These are phyloP conservation scores for Silurus aristotelis DNA, from an alignment of 2,797 vertebrate genomes.

Conservation along the genomic window DNA sequence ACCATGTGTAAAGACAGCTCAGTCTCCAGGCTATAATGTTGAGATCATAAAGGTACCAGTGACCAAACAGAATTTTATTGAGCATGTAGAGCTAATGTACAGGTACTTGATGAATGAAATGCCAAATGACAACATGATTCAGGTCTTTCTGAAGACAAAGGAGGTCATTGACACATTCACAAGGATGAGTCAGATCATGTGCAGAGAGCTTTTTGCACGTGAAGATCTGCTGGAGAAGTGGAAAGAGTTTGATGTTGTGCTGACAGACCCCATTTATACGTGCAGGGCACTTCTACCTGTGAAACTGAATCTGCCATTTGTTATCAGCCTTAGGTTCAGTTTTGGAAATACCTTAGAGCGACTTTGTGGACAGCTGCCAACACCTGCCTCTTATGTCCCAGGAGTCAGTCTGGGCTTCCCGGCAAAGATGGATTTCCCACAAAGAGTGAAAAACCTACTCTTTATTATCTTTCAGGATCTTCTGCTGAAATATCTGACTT, in stretches of 20 bases:
- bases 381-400: slow-evolving; percentile 38
- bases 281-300: slow-evolving; percentile 68
- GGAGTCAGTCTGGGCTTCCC: not conserved
- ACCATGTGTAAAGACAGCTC: slow-evolving; percentile 23
- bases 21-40: slow-evolving; percentile 25
- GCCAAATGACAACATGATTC: slow-evolving; percentile 33
- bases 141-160: slow-evolving; percentile 19
- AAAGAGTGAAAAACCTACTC: slow-evolving; percentile 25
- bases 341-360: slow-evolving; percentile 38
- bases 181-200: not conserved
- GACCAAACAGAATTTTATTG: slow-evolving; percentile 34
- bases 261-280: slow-evolving; percentile 57
- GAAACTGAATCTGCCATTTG: slow-evolving; percentile 64
- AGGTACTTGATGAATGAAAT: slow-evolving; percentile 30
- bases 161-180: not conserved
- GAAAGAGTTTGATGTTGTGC: slow-evolving; percentile 65
- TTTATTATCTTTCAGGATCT: slow-evolving; percentile 25
- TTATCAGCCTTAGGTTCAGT: slow-evolving; percentile 65
- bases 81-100: not conserved
- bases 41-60: slow-evolving; percentile 41
- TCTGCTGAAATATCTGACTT: not conserved
- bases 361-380: slow-evolving; percentile 30
- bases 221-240: slow-evolving; percentile 62
- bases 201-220: slow-evolving; percentile 18
- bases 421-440: slow-evolving; percentile 24